A percentile compares a stretch with the other conserved stretches of the same genome.
phyloP scores from a whole-genome alignment of 2,888 invertebrate species.

The Scaptomyza parva region DNA sequence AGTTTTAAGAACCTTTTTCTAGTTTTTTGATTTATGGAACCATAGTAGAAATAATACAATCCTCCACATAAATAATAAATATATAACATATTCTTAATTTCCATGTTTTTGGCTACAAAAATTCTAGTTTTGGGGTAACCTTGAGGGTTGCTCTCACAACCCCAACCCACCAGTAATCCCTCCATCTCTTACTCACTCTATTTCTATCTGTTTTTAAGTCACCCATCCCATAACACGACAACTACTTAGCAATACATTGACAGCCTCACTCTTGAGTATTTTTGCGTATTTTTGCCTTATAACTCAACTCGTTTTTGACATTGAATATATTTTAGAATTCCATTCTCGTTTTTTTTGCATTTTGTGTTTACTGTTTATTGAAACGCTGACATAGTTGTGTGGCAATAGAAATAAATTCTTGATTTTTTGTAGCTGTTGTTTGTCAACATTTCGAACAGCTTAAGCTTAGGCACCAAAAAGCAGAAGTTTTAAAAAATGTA shows the following conservation, averaged over 20 bases:
- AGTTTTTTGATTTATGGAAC: not conserved
- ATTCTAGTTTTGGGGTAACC: constrained; percentile 7
- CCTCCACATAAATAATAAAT: not conserved
- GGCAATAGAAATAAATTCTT: constrained; percentile 37
- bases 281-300: constrained; percentile 52
- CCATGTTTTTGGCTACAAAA: not conserved
- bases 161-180: constrained; percentile 2
- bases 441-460: constrained; percentile 48
- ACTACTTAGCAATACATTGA: constrained; percentile 73
- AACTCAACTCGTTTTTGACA: constrained; percentile 67
- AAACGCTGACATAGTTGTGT: constrained; percentile 60
- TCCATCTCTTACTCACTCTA: not conserved
- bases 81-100: not conserved
- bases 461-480: constrained; percentile 26
- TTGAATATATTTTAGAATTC: constrained; percentile 62
- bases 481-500: constrained; percentile 2
- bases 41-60: not conserved
- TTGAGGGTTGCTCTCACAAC: constrained; percentile 26
- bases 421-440: constrained; percentile 34
- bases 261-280: constrained; percentile 58
- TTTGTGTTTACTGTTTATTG: constrained; percentile 22
- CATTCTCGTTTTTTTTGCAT: constrained; percentile 15
- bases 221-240: constrained; percentile 5
- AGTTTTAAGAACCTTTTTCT: not conserved
- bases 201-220: not conserved